Evolutionary conservation across 2,888 invertebrate species (phyloP), one percentile per base, ranked within the genome.

Genomic region (Eurytoma adleriae): DNA sequence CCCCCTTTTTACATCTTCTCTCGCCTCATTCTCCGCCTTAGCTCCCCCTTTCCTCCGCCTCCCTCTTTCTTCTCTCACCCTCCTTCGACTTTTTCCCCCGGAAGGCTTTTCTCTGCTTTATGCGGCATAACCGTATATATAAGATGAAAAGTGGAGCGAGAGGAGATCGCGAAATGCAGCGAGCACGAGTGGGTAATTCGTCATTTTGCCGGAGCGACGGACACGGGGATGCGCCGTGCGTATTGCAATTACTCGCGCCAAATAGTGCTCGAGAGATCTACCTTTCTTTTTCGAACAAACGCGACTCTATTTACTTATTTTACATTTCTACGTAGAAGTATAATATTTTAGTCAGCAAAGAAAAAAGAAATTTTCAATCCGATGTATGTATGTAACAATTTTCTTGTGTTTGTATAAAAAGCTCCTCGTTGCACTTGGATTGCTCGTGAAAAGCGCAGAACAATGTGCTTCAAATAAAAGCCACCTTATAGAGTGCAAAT

Each of bases 1-100:
- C 61, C 56, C 50, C 50, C 59, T 77, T 76, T 80, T 80, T 80
- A 76, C 72, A 75, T 72, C 75, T 71, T 67, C 71, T 69, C 40
- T 56, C 64, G 67, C 50, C 61, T 69, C 66, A 4, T 64, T 54
- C 67, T 57, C 57, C 57, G 24, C 57, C 18, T 48, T 12, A 16
- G 18, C 48, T 24, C 30, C 0, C 57, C 50, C 27, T 57, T 48
- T 56, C n/a, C 30, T 59, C 14, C 18, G 3, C 30, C 56, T 50
- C 18, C 3, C 24, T 20, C 14, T 61, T 67, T 61, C n/a, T 18
- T 62, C 52, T 10, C 20, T 27, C 67, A 54, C 24, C 57, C n/a
- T 24, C 57, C 62, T 54, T 20, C 12, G 18, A 3, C 69, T 48
- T 54, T 62, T 62, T 61, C 50, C 61, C 10, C n/a, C 57, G 24